Evolutionary conservation across 2,888 invertebrate species (phyloP), one percentile per base, ranked within the genome.

Genomic region (Cheilosia scutellata): DNA sequence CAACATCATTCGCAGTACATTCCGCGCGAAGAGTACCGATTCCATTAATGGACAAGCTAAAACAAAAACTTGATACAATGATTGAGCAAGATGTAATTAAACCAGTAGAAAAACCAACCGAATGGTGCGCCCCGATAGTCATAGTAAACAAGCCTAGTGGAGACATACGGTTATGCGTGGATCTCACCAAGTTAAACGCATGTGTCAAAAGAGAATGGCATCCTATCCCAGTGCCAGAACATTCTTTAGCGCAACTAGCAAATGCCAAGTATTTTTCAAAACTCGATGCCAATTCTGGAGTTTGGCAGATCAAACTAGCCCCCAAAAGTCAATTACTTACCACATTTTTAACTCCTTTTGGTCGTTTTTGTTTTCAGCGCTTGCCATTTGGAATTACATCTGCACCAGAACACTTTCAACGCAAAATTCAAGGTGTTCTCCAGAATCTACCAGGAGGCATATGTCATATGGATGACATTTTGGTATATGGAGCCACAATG

Each of bases 161-260:
- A 40, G 53, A 42, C 68, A 57, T 68, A 31, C 68, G 68, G 27
- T 7, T 57, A 33, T 71, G 70, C 31, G 70, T 71, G 13, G 58
- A 71, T 58, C 58, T 71, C 5, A 42, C 42, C 9, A 33, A 33
- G n/a, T 13, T 57, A 13, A 68, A 68, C 9, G n/a, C 44, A n/a
- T n/a, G 47, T 33, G 44, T 70, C 4, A 44, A 70, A 47, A 44
- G 57, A 47, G 20, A 53, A 51, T 42, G 37, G 40, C 84, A 88
- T 72, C 88, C 87, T 47, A 78, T 88, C 68, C 90, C 87, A 16
- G 83, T 80, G 6, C 74, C 88, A n/a, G 88, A 89, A 11, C 58
- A 76, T n/a, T 82, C 88, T 16, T 44, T 88, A 13, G 72, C 87
- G 13, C 74, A 87, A 49, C 62, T 91, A 7, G 20, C 31, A 16